These are phyloP conservation scores for Linepithema humile DNA, from an alignment of 1,140 invertebrate genomes.

Conservation along the genomic window DNA sequence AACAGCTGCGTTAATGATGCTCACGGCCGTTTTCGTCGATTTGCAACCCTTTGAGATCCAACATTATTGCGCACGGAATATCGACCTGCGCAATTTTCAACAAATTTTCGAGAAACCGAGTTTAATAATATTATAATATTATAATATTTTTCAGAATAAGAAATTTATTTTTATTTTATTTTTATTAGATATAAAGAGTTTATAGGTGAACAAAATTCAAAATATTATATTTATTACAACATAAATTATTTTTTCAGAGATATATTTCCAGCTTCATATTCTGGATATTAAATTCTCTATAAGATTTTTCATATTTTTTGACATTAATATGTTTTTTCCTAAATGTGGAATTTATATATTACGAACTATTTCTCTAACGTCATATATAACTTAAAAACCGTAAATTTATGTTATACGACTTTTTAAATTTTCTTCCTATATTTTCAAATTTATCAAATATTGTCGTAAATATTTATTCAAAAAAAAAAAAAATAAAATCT, in stretches of 20 bases:
- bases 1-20: neutral
- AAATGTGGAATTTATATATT: neutral
- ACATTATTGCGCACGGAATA: constrained; percentile 2
- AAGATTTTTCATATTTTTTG: neutral
- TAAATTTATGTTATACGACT: neutral
- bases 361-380: neutral
- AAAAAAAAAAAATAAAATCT: neutral
- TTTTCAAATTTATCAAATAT: neutral
- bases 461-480: neutral
- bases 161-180: neutral
- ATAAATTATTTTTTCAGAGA: too few relatives aligned
- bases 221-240: too few relatives aligned
- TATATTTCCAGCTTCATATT: neutral
- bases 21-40: neutral
- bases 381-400: neutral
- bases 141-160: neutral
- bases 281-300: neutral
- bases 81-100: neutral
- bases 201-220: neutral
- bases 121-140: too few relatives aligned
- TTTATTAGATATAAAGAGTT: neutral
- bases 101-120: too few relatives aligned
- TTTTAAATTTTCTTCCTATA: neutral
- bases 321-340: neutral
- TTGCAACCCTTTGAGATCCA: neutral